These are phyloP conservation scores for Taxidea taxus DNA, from an alignment of 2,113 vertebrate genomes.

Conservation along the genomic window DNA sequence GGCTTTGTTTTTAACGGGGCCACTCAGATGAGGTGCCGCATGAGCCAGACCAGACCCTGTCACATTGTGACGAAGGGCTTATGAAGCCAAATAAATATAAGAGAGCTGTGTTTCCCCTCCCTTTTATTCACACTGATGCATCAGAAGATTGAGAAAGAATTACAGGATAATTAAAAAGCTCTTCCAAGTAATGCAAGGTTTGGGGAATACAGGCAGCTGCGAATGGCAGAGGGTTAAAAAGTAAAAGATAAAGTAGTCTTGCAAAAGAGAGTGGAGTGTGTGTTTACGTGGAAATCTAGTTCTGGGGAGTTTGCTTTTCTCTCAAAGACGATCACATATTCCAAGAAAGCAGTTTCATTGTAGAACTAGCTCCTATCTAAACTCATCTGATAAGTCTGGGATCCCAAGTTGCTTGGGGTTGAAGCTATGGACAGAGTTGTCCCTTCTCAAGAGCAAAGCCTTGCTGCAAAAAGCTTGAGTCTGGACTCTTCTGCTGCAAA, in stretches of 20 bases:
- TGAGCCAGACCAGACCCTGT: conserved; percentile 50
- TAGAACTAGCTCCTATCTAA: neutral
- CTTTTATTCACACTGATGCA: neutral
- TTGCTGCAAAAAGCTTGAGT: neutral
- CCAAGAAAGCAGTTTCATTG: neutral
- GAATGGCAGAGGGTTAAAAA: neutral
- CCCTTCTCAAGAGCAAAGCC: neutral
- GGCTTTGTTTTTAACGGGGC: neutral
- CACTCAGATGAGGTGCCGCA: neutral
- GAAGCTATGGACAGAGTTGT: neutral
- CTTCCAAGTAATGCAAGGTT: neutral
- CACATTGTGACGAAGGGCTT: neutral
- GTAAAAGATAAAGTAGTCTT: neutral
- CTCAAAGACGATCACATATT: neutral
- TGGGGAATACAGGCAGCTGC: neutral
- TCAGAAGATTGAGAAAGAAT: conserved; percentile 45
- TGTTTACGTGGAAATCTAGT: neutral
- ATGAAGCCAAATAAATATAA: neutral
- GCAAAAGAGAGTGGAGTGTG: neutral
- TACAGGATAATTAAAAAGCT: conserved; percentile 29
- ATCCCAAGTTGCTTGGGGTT: neutral
- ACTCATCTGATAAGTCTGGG: neutral
- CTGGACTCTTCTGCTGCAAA: neutral
- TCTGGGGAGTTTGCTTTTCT: neutral
- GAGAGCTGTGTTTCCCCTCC: neutral